phyloP scores from a whole-genome alignment of 2,797 vertebrate species.

The Pitangus sulphuratus region DNA sequence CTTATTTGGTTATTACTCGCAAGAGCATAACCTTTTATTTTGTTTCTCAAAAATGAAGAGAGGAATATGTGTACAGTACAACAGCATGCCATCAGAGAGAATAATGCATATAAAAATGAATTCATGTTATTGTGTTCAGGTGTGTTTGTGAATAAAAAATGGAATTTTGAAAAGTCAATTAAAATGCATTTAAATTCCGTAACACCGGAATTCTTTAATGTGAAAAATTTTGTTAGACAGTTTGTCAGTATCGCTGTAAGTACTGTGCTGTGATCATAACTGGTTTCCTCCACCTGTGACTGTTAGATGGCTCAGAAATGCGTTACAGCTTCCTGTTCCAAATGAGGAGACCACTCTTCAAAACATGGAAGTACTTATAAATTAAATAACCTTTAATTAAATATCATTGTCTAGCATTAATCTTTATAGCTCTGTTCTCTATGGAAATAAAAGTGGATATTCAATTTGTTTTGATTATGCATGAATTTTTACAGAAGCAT shows the following conservation, averaged over 20 bases:
- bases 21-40: slow-evolving; percentile 14
- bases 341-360: slow-evolving; percentile 48
- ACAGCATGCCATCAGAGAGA: slow-evolving; percentile 52
- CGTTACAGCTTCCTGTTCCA: slow-evolving; percentile 38
- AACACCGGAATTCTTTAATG: slow-evolving; percentile 54
- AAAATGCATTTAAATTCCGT: slow-evolving; percentile 69
- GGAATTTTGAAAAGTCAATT: slow-evolving; percentile 70
- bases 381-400: slow-evolving; percentile 83
- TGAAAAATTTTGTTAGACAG: slow-evolving; percentile 59
- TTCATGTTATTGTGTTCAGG: slow-evolving; percentile 44
- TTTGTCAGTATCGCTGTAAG: neutral
- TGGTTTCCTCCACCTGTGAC: slow-evolving; percentile 29
- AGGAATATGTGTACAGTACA: neutral
- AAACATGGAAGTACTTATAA: slow-evolving; percentile 72
- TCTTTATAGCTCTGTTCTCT: slow-evolving; percentile 73
- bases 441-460: slow-evolving; percentile 78
- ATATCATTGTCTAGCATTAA: slow-evolving; percentile 81
- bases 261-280: slow-evolving; percentile 52
- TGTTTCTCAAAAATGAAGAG: slow-evolving; percentile 4
- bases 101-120: slow-evolving; percentile 60
- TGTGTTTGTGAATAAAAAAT: slow-evolving; percentile 57
- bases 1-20: neutral
- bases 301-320: slow-evolving; percentile 45
- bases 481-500: slow-evolving; percentile 64
- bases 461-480: slow-evolving; percentile 80